Evolutionary conservation across 2,888 invertebrate species (phyloP).

Genomic region (Nomada hirtipes): DNA sequence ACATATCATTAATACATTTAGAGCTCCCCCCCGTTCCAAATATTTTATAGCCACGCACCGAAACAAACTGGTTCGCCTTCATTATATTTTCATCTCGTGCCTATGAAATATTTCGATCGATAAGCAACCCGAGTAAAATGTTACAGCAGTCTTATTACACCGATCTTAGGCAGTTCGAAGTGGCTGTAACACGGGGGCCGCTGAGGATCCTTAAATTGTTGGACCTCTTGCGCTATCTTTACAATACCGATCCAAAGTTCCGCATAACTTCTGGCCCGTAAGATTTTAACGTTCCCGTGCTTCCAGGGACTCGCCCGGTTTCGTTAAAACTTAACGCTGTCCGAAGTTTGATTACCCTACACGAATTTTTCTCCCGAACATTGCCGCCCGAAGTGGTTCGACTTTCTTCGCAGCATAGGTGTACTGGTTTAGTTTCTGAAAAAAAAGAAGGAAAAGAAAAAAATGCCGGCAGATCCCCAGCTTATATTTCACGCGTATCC

Average conservation of each 20-base stretch:
- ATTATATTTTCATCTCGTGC: no score
- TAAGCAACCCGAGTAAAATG: no score
- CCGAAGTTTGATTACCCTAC: slow-evolving; percentile 29
- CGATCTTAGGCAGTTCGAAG: background rate
- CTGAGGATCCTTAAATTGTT: slow-evolving; percentile 14
- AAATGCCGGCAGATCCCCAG: slow-evolving; percentile 26
- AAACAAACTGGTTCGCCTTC: no score
- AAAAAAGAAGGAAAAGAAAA: background rate
- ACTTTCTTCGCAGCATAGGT: background rate
- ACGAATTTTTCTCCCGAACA: background rate
- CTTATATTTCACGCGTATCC: slow-evolving; percentile 63
- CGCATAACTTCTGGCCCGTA: slow-evolving; percentile 1
- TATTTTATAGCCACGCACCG: no score
- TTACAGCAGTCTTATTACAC: slow-evolving; percentile 10
- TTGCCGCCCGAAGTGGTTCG: background rate
- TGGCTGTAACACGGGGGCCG: background rate
- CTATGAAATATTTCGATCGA: no score
- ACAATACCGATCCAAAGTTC: slow-evolving; percentile 21
- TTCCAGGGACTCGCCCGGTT: background rate
- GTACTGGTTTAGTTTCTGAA: slow-evolving; percentile 18
- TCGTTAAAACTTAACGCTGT: slow-evolving; percentile 13
- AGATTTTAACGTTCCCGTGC: slow-evolving; percentile 11
- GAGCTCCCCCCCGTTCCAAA: no score
- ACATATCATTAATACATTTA: no score
- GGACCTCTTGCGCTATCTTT: slow-evolving; percentile 15